Evolutionary conservation across 2,113 vertebrate species (phyloP).

Genomic region (Nannospalax galili): DNA sequence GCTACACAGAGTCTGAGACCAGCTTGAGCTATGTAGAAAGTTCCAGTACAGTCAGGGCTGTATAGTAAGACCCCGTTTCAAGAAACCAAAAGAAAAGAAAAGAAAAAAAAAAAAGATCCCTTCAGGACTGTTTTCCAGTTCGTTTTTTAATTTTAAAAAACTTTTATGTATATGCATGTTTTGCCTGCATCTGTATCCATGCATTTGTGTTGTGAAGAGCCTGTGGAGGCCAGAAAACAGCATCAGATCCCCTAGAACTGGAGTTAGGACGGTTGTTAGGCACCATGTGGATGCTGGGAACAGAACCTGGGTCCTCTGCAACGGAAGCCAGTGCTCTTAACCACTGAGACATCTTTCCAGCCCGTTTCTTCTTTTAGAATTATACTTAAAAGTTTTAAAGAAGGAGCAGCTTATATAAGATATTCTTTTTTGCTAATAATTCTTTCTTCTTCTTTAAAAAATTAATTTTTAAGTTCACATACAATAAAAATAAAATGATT

Average conservation of each 20-base stretch:
- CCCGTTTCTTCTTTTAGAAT: background rate
- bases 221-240: too few species aligned
- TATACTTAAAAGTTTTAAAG: background rate
- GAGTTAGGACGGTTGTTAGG: too few species aligned
- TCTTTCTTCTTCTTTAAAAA: background rate
- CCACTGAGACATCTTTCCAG: too few species aligned
- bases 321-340: too few species aligned
- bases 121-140: background rate
- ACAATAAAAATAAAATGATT: background rate
- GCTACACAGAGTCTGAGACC: background rate
- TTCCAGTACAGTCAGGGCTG: background rate
- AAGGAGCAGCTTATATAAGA: background rate
- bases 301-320: too few species aligned
- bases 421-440: background rate
- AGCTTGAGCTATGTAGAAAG: background rate
- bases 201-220: too few species aligned
- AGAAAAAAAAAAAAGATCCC: background rate
- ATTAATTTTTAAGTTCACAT: background rate
- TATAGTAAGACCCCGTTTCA: background rate
- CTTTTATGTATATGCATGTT: background rate
- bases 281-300: too few species aligned
- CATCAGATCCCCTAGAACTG: too few species aligned
- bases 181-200: too few species aligned
- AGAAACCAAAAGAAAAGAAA: background rate
- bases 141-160: background rate